These are phyloP conservation scores for Micromesistius poutassou DNA, from an alignment of 2,797 vertebrate species.

Conservation along the genomic window DNA sequence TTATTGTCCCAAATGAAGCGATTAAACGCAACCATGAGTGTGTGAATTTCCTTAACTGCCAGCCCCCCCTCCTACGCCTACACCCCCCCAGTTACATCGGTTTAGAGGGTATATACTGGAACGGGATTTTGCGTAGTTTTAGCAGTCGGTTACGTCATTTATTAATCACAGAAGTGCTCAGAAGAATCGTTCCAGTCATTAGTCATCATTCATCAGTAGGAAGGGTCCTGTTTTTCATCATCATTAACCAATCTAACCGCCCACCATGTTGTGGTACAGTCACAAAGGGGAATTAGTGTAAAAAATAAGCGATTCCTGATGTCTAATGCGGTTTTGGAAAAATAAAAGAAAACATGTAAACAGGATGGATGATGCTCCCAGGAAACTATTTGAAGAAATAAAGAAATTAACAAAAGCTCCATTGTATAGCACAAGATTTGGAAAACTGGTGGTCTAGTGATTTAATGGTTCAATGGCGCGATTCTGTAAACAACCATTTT, in stretches of 20 bases:
- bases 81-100: not conserved
- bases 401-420: not conserved
- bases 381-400: slow-evolving; percentile 31
- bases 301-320: not conserved
- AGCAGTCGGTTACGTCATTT: not conserved
- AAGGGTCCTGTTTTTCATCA: not conserved
- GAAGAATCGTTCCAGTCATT: not conserved
- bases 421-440: not conserved
- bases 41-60: not conserved
- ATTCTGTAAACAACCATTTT: not conserved
- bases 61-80: not conserved
- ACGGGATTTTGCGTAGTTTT: no score
- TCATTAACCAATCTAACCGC: not conserved
- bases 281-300: not conserved
- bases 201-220: not conserved
- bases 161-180: not conserved
- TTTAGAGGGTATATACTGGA: no score
- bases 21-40: not conserved
- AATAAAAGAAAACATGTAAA: not conserved
- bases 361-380: slow-evolving; percentile 40
- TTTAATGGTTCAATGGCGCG: no score
- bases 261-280: not conserved
- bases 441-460: not conserved
- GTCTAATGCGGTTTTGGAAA: not conserved
- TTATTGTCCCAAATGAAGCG: not conserved